Evolutionary conservation across 1,140 invertebrate genomes (phyloP), one percentile per base, ranked within the genome.

Genomic region (Luehdorfia chinensis): DNA sequence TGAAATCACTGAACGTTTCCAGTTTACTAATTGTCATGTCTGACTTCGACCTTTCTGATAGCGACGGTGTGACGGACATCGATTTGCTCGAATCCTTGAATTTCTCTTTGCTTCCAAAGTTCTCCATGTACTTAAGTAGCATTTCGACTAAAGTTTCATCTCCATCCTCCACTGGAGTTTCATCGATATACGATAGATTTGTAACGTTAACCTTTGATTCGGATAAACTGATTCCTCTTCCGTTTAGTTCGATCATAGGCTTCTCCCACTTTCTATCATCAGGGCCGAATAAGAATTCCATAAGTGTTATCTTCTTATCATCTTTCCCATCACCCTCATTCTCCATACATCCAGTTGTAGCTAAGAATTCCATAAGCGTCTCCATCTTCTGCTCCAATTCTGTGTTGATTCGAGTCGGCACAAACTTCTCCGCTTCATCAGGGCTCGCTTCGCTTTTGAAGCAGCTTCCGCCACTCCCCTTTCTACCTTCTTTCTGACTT

Each of bases 311-410:
- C 52, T 84, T 84, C 39, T 76, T 83, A 3, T 83, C 81, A 14
- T 73, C 75, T 36, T 76, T 69, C n/a, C 44, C 57, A 0, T 61
- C 58, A n/a, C 77, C 57, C n/a, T 83, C 75, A 16, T 77, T 73
- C 30, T 80, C 76, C 44, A 75, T 76, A 47, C 78, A 80, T 1
- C 78, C 80, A 14, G 72, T 73, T 1, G 75, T 77, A 0, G 76
- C 80, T 49, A 87, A 37, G 50, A 87, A 87, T 33, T 87, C 85
- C 33, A 87, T 83, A 0, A 86, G 52, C 0, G 85, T 87, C 37
- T 87, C 85, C 81, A 87, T 86, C 65, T 85, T 87, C 12, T 83
- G 63, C 46, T 87, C 81, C 19, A 83, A 62, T 39, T 84, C 78
- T 0, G 66, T 76, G 44, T 87, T 84, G 16, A 83, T 74, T 54